Base-by-base conservation (phyloP, 2,797 vertebrate genomes). In the Schizothorax lantsangensis region DNA sequence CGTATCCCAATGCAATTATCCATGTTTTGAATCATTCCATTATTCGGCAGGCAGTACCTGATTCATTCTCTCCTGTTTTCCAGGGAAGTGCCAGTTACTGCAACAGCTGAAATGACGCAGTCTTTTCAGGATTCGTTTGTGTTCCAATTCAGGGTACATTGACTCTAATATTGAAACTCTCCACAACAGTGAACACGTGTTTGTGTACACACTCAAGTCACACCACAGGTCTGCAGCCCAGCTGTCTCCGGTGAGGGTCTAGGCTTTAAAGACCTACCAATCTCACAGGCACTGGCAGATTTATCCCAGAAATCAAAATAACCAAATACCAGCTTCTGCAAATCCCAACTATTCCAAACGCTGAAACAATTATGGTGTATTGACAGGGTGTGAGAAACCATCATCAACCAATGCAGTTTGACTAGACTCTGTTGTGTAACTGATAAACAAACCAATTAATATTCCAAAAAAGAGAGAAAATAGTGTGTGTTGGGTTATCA, bases 331-430 rank as follows among this genome's bases (percentile, higher is more conserved):
- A 59, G 84, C 69, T 79, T 86, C 45, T 73, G 77, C 74, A 59
- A 15, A 21, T 64, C 40, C 66, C 57, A 86, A 73, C 68, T n/a
- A 85, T 81, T 83, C 62, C 83, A 87, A 87, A 88, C 83, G 78
- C 72, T 88, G 77, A 89, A 90, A 73, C 47, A 84, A 88, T 84
- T 88, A 83, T 82, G 77, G 71, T 49, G 62, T 43, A 79, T 69
- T 72, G 77, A 83, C 40, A 45, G 30, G 30, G 64, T 71, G 68
- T 84, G 45, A 80, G 43, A 86, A 77, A 77, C 62, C 49, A 66
- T 66, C 12, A 3, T 85, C 54, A 73, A 30, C 26, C 75, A 79
- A 26, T 21, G 64, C 17, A 57, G 17, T 64, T 38, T 72, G 38
- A 66, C 71, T 23, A 59, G 52, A 71, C 73, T 69, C 5, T 69